These are phyloP conservation scores for Drosophila recens DNA, from an alignment of 2,888 invertebrate genomes.

Conservation along the genomic window DNA sequence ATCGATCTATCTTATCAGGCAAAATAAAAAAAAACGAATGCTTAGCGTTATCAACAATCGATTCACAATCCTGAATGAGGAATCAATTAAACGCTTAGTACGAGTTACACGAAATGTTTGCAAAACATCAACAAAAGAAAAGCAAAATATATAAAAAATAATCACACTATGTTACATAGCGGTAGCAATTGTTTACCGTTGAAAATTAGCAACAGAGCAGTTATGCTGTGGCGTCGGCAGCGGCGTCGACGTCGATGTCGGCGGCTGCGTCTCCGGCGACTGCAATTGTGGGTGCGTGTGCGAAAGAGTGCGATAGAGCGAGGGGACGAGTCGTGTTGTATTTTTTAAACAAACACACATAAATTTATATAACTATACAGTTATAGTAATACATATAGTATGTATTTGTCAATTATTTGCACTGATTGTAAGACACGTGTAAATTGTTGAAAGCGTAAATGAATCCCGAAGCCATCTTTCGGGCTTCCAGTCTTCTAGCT, in stretches of 20 bases:
- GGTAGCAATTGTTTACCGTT: constrained; percentile 72
- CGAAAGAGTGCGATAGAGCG: constrained; percentile 28
- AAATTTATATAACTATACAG: background rate
- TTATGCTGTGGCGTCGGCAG: constrained; percentile 33
- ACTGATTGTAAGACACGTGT: constrained; percentile 44
- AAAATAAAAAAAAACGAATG: background rate
- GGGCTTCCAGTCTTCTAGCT: background rate
- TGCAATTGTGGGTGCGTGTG: constrained; percentile 67
- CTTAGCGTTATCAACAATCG: constrained; percentile 43
- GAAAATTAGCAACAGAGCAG: constrained; percentile 63
- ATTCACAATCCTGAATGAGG: constrained; percentile 33
- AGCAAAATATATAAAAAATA: constrained; percentile 1
- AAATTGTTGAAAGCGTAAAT: constrained; percentile 36
- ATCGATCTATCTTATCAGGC: constrained; percentile 26
- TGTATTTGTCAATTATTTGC: constrained; percentile 18
- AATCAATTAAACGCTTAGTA: constrained; percentile 27
- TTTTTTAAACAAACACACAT: constrained; percentile 2
- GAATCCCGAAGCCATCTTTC: constrained; percentile 15
- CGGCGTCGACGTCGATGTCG: background rate
- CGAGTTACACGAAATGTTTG: constrained; percentile 30
- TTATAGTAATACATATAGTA: constrained; percentile 2
- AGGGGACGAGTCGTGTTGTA: constrained; percentile 22
- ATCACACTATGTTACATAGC: constrained; percentile 12
- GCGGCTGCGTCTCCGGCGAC: constrained; percentile 55
- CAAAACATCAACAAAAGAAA: constrained; percentile 30